Conservation (phyloP, 2,113 vertebrate species). For the Psammodynastes pulverulentus region DNA sequence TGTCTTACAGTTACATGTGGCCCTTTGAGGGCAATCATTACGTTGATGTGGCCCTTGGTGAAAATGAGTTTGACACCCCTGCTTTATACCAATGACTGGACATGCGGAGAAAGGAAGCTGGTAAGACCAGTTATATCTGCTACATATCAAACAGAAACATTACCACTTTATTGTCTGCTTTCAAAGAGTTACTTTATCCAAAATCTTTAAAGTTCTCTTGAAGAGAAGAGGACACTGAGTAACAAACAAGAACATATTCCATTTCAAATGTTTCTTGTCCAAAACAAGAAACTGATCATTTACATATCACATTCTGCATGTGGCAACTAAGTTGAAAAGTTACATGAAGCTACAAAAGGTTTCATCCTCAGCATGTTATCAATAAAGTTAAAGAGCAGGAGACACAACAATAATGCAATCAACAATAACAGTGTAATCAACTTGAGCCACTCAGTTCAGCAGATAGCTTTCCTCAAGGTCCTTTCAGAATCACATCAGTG, state of each 20-base stretch:
- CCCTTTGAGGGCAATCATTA: too few relatives aligned
- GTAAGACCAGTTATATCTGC: conserved; percentile 24
- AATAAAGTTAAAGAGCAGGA: neutral
- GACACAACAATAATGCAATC: neutral
- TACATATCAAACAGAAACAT: conserved; percentile 25
- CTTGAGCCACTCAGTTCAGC: neutral
- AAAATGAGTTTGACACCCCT: too few relatives aligned
- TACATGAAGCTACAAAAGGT: neutral
- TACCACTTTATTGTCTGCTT: conserved; percentile 32
- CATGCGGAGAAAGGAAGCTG: conserved; percentile 19
- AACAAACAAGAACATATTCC: neutral
- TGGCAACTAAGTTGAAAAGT: neutral
- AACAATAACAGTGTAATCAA: neutral
- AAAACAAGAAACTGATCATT: neutral
- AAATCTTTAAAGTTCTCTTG: conserved; percentile 2
- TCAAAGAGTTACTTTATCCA: neutral
- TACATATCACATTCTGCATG: neutral
- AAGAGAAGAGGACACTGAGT: neutral
- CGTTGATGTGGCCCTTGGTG: too few relatives aligned
- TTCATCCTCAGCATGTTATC: neutral
- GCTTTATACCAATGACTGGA: neutral
- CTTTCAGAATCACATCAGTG: neutral
- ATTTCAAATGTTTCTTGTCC: conserved; percentile 14
- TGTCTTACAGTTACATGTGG: too few relatives aligned
- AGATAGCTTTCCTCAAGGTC: neutral